phyloP scores from a whole-genome alignment of 37 sponge, comb jelly and placozoan genomes.

The Petrosia ficiformis region DNA sequence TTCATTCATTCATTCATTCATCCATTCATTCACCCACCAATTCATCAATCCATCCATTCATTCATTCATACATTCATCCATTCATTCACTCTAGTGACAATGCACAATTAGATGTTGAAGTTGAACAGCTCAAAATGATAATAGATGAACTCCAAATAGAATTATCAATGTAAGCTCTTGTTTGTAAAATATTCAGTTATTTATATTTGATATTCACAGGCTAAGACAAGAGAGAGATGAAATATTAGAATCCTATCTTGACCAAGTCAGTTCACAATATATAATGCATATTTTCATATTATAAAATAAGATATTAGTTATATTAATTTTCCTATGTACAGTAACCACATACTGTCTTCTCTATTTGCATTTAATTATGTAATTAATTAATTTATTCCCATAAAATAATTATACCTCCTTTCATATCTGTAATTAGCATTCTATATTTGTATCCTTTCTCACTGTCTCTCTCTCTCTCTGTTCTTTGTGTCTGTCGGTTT shows the following conservation, averaged over 20 bases:
- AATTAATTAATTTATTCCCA: no score
- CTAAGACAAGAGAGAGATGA: constrained; percentile 56
- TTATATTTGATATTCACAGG: constrained; percentile 3
- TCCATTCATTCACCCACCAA: no score
- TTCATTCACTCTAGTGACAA: neutral
- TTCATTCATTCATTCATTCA: no score
- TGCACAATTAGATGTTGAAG: neutral
- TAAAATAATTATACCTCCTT: no score
- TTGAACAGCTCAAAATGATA: neutral
- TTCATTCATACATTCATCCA: no score
- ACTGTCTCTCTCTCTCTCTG: neutral
- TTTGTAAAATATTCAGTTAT: no score
- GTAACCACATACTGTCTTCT: neutral
- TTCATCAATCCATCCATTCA: no score
- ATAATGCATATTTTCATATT: no score
- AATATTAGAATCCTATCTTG: constrained; percentile 46
- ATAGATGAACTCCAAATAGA: neutral
- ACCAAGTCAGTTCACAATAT: constrained; percentile 46
- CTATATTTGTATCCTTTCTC: neutral
- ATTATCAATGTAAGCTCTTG: neutral
- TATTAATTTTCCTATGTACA: neutral
- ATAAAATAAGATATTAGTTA: neutral
- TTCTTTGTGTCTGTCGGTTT: neutral
- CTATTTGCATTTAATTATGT: neutral
- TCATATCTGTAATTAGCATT: no score